Conservation (phyloP, 2,888 invertebrate genomes). For the Holacanthella duospinosa region DNA sequence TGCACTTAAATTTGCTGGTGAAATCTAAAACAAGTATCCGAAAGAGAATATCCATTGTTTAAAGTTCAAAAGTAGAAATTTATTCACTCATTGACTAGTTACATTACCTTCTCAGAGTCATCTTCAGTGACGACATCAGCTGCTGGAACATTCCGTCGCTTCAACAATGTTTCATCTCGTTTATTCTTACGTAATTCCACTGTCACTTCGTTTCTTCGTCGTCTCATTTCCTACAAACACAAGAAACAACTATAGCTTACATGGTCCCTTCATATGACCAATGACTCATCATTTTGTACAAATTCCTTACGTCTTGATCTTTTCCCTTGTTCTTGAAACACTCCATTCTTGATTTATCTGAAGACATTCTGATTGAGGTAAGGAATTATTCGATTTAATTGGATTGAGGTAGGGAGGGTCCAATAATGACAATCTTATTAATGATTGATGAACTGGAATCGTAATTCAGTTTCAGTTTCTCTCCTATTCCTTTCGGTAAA, state of each 20-base stretch:
- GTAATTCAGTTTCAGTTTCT: too few relatives aligned
- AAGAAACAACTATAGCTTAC: neutral
- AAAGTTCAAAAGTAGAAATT: too few relatives aligned
- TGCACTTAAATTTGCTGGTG: slow-evolving; percentile 30
- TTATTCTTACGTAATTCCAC: slow-evolving; percentile 96
- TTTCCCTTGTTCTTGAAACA: slow-evolving; percentile 98
- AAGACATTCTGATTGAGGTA: neutral
- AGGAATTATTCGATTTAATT: too few relatives aligned
- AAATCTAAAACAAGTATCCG: slow-evolving; percentile 13
- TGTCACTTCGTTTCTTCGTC: slow-evolving; percentile 90
- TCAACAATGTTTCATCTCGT: slow-evolving; percentile 90
- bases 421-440: too few relatives aligned
- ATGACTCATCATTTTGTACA: neutral
- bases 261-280: neutral
- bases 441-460: too few relatives aligned
- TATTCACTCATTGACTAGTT: too few relatives aligned
- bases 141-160: slow-evolving; percentile 87
- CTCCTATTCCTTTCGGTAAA: too few relatives aligned
- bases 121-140: slow-evolving; percentile 49
- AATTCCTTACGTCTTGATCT: slow-evolving; percentile 89
- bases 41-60: too few relatives aligned
- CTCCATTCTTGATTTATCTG: slow-evolving; percentile 54
- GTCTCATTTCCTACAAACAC: slow-evolving; percentile 80
- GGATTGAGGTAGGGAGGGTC: too few relatives aligned
- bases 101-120: slow-evolving; percentile 27